Base-by-base conservation (phyloP, 2,888 invertebrate genomes). In the Blastobasis adustella region DNA sequence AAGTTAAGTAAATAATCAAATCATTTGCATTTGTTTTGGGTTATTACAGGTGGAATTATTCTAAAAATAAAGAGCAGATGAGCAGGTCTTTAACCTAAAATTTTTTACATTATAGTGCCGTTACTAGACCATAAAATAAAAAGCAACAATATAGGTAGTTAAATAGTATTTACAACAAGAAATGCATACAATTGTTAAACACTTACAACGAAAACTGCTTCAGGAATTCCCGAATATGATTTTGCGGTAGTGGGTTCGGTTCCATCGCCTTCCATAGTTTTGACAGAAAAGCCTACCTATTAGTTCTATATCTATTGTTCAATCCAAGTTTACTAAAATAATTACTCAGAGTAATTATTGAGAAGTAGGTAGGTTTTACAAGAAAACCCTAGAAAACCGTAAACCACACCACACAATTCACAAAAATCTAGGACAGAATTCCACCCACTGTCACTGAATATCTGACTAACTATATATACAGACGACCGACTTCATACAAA, bases 161-260 rank as follows among this genome's bases (percentile, higher is more conserved):
- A 5, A 9, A 7, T 45, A 5, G 8, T 8, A n/a, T 8, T 8
- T 5, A 8, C 8, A 45, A 9, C 6, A 6, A 10, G 10, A 10
- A 10, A 37, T 37, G 37, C 7, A 9, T 37, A 4, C 9, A 37
- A 9, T 37, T 23, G 10, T 37, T 1, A n/a, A 36, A 45, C 60
- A 90, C 92, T 91, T 90, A 96, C 96, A 66, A 96, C 93, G 91
- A 96, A 96, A 64, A 92, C 91, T 44, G 96, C 96, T 85, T 95
- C 94, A 46, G 96, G 96, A 71, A 96, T 96, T 60, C 96, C 96
- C 50, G 95, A 94, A 79, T 92, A 95, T 0, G 95, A 93, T 75
- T 90, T 91, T 45, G 86, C 78, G 65, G 78, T 78, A 8, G 71
- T 57, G 57, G 60, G 64, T 46, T 78, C 78, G 42, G 66, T 63